Evolutionary conservation across 2,113 vertebrate species (phyloP), one percentile per base, ranked within the genome.

Genomic region (Silurus glanis): DNA sequence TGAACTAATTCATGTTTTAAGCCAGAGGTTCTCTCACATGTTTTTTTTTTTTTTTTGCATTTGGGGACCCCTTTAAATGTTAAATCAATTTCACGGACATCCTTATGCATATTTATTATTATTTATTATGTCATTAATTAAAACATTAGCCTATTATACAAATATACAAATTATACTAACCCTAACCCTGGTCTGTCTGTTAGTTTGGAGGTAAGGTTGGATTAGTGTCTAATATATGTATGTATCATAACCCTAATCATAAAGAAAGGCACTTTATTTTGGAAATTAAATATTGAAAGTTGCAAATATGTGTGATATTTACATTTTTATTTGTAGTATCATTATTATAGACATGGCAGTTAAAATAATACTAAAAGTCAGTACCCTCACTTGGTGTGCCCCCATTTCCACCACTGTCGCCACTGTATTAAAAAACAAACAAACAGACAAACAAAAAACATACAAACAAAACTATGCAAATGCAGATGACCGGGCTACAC

Each of bases 91-190:
- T 6, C 6, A 25, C 6, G 6, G 23, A 76, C 23, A 21, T 55
- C 23, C 23, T 76, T n/a, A 76, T 55, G 14, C 72, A 53, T 75
- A n/a, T 53, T 75, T 76, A 76, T n/a, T 76, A n/a, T n/a, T n/a
- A n/a, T n/a, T n/a, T n/a, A n/a, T 76, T 8, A 53, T 25, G 23
- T 53, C 4, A 74, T 74, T 9, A 10, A 10, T 74, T 49, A 21
- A 49, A 51, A 74, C 51, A 51, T 12, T 51, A 51, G 47, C 19
- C 19, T 74, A 56, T 56, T 78, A 51, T 74, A 51, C 71, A 74
- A 17, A 74, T 21, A 19, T 74, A 3, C 49, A 49, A 37, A 37
- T 37, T 37, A 37, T 37, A 37, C 37, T 37, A 37, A 37, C 37
- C 37, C 37, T 37, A 2, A 37, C 37, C 37, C 37, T 37, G 37